phyloP scores from a whole-genome alignment of 2,113 vertebrate species.

The Pachypanchax playfairii region DNA sequence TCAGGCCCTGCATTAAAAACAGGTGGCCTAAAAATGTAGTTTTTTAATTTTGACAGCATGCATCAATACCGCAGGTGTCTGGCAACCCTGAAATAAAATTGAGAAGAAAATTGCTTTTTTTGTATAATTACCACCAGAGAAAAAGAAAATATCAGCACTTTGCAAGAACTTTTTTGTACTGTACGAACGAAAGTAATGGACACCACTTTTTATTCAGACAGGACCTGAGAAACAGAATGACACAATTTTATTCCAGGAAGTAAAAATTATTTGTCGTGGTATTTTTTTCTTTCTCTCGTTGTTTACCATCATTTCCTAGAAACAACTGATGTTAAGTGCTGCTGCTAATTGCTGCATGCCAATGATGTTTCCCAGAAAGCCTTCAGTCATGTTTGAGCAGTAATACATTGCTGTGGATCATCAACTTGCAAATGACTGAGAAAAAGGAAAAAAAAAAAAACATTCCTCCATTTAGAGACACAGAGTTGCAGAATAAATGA shows the following conservation, averaged over 20 bases:
- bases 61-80: neutral
- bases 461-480: slow-evolving; percentile 17
- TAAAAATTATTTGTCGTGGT: neutral
- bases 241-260: neutral
- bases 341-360: slow-evolving; percentile 17
- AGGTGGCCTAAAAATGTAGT: slow-evolving; percentile 18
- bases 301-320: slow-evolving; percentile 20
- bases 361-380: slow-evolving; percentile 18
- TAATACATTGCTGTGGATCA: slow-evolving; percentile 7
- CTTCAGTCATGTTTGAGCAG: slow-evolving; percentile 18
- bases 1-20: slow-evolving; percentile 36
- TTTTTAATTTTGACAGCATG: slow-evolving; percentile 18
- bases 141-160: slow-evolving; percentile 12
- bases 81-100: neutral
- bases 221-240: neutral
- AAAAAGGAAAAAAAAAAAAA: slow-evolving; percentile 14
- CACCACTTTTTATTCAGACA: too few species aligned
- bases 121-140: neutral
- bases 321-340: neutral
- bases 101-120: neutral
- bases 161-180: too few species aligned
- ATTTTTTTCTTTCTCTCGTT: slow-evolving; percentile 14
- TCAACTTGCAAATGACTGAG: neutral
- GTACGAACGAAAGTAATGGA: too few species aligned
- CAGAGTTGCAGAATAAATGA: slow-evolving; percentile 12